Conservation (phyloP, 2,797 vertebrate genomes). For the Lutjanus campechanus region DNA sequence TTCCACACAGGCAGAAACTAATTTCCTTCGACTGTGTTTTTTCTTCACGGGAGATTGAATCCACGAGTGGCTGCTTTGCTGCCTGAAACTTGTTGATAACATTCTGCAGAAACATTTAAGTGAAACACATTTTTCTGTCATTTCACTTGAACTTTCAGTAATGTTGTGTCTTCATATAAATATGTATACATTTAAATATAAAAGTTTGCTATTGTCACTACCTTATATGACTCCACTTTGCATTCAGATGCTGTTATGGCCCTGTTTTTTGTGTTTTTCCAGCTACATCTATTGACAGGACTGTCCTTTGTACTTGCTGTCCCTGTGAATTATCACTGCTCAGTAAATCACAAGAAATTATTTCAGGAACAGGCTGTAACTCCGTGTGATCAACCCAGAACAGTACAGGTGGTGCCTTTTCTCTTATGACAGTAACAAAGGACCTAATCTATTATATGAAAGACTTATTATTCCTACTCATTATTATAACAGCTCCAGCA, state of each 20-base stretch:
- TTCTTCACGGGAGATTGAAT: slow-evolving; percentile 31
- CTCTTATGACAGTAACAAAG: background rate
- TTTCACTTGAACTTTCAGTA: background rate
- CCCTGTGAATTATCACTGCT: background rate
- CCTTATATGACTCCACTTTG: background rate
- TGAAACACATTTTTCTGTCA: background rate
- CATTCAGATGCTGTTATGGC: background rate
- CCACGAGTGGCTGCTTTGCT: background rate
- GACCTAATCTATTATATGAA: background rate
- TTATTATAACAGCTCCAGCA: background rate
- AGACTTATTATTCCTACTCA: background rate
- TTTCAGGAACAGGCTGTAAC: background rate
- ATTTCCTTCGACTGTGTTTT: slow-evolving; percentile 46
- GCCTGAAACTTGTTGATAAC: slow-evolving; percentile 34
- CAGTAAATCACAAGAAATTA: slow-evolving; percentile 4
- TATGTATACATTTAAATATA: background rate
- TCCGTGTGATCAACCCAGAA: background rate
- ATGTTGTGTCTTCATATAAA: background rate
- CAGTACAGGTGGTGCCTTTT: slow-evolving; percentile 4
- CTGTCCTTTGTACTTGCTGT: background rate
- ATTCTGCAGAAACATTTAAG: slow-evolving; percentile 12
- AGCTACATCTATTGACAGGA: background rate
- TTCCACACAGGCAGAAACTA: slow-evolving; percentile 29
- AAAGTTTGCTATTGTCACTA: background rate
- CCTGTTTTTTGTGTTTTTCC: background rate